Base-by-base conservation (phyloP, 2,113 vertebrate species). In the Dasyprocta punctata region DNA sequence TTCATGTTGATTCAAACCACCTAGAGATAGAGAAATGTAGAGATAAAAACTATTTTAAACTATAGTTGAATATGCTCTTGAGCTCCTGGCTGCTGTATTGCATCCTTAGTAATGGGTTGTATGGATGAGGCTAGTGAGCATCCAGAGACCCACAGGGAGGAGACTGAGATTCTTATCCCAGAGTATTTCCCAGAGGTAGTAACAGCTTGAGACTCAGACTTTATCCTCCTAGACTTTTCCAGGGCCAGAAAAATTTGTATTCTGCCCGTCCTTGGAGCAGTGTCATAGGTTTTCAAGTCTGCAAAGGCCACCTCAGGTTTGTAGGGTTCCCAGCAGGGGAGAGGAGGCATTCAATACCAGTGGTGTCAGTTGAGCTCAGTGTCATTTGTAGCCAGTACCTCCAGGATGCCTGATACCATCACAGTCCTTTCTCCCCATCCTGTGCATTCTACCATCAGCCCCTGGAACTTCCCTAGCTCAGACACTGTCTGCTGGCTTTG, bases 401-500 rank as follows among this genome's bases (percentile, higher is more conserved):
- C 49, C 3, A 44, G 80, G 89, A 65, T 12, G 11, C n/a, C 89
- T 33, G 73, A 73, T 14, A n/a, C 61, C 41, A 41, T 41, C 78
- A 26, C 4, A 49, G 54, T 60, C 20, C 58, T 92, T 95, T 81
- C 28, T 65, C 65, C 0, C 5, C 60, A 4, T 75, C 58, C 10
- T 56, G 44, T 60, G 3, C 0, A 38, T 63, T 61, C 91, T 61
- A 65, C 10, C 52, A 52, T 65, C 41, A 26, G 38, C 54, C 47
- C 41, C n/a, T 93, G 38, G 56, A 77, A 20, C 36, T 47, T 92
- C 41, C 28, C 67, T 36, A 19, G 60, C 22, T 98, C 94, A 98
- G 67, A 95, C 90, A 80, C 91, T 96, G 61, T 97, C 96, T 52
- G 98, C 97, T 60, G 98, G 98, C 87, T 65, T 98, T 91, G 98